Base-by-base conservation (phyloP, 1,140 invertebrate genomes). In the Andrena cerasifolii region DNA sequence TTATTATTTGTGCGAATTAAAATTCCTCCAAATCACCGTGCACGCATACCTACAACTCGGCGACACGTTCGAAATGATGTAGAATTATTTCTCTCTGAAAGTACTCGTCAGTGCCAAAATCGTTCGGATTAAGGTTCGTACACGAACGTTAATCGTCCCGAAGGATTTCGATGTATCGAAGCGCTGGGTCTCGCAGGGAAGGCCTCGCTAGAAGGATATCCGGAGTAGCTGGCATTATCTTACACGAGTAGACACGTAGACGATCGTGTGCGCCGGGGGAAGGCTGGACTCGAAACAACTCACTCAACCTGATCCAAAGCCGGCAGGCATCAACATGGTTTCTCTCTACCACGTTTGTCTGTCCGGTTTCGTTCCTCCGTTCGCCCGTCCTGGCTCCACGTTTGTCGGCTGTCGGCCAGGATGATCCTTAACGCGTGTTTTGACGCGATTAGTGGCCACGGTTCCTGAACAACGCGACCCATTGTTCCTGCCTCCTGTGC, bases 371-470 rank as follows among this genome's bases (percentile, higher is more conserved):
- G 78, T 80, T 65, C 40, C 45, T 76, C 7, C 43, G 36, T 74
- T 49, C 81, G 58, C 68, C 14, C 56, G 43, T 72, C 36, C 75
- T 49, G 26, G 45, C 65, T 24, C 47, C 24, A 24, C 65, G 81
- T 84, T 67, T 68, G 68, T 81, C 71, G 53, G 73, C 70, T 71
- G 49, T 47, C 53, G 47, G 65, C 43, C 73, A 75, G 82, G 59
- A 66, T 85, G 80, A 80, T 83, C 75, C 78, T 85, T 86, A 80
- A 89, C 84, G 84, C 83, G 83, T 84, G 87, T 84, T 87, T 87
- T 89, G 83, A 88, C 78, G 67, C 85, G 86, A 88, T 89, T 87
- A 88, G 88, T 81, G 78, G 79, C 75, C 68, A 72, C 67, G 67
- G 63, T 70, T 65, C 54, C 62, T 56, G 75, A 79, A 85, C 80